Conservation (phyloP, 2,888 invertebrate genomes). For the Cheilosia pagana region DNA sequence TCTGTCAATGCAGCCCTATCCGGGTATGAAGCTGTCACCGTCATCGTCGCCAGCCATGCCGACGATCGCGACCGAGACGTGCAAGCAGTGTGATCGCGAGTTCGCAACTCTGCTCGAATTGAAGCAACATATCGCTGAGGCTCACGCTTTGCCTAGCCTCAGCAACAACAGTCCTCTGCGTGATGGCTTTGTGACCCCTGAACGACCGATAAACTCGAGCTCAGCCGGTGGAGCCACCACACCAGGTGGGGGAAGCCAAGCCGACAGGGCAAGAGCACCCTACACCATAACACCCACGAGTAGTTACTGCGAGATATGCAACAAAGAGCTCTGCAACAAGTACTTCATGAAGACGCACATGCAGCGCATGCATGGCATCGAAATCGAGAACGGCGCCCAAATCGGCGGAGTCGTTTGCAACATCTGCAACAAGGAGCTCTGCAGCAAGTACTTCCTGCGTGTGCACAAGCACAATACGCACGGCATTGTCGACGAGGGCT, state of each 20-base stretch:
- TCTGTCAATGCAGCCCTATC: conserved; percentile 60
- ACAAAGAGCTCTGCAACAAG: conserved; percentile 99
- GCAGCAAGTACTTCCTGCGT: conserved; percentile 98
- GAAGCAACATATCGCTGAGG: conserved; percentile 88
- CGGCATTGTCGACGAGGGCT: conserved; percentile 95
- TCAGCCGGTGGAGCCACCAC: conserved; percentile 58
- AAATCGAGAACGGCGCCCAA: conserved; percentile 95
- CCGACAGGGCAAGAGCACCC: conserved; percentile 84
- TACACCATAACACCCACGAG: conserved; percentile 88
- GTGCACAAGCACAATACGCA: conserved; percentile 99
- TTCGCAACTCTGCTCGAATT: conserved; percentile 89
- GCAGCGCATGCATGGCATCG: conserved; percentile 99
- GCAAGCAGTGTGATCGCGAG: conserved; percentile 83
- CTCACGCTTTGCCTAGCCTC: conserved; percentile 85
- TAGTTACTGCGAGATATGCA: conserved; percentile 98
- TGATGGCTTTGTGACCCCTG: conserved; percentile 84
- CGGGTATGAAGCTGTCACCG: conserved; percentile 79
- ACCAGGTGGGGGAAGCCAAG: conserved; percentile 53
- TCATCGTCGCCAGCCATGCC: conserved; percentile 75
- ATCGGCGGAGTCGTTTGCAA: conserved; percentile 97
- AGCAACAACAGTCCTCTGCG: conserved; percentile 81
- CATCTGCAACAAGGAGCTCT: conserved; percentile 98
- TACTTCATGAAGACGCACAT: conserved; percentile 99
- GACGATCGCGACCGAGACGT: conserved; percentile 76
- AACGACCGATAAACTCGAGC: conserved; percentile 81